Conservation (phyloP, 2,888 invertebrate species). For the Zhuqinia jingwanae region DNA sequence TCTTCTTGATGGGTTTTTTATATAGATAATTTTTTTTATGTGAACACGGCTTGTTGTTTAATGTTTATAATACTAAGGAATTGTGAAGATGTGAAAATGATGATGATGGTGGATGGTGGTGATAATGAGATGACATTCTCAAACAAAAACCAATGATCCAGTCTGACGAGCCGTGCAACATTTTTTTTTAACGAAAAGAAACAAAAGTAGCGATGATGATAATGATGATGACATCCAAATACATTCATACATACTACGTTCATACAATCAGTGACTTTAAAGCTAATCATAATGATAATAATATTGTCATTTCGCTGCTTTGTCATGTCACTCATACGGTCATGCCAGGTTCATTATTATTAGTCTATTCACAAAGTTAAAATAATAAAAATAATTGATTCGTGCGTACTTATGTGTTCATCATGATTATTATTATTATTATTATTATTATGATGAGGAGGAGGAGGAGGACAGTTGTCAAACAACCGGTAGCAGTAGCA, state of each 20-base stretch:
- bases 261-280: not conserved
- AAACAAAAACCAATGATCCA: conserved; percentile 17
- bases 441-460: too few relatives aligned
- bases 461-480: conserved; percentile 3
- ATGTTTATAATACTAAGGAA: conserved; percentile 43
- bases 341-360: conserved; percentile 31
- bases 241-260: too few relatives aligned
- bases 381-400: not conserved
- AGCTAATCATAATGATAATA: conserved; percentile 61
- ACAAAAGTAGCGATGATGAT: too few relatives aligned
- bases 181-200: not conserved
- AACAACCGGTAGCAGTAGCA: conserved; percentile 42
- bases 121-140: conserved; percentile 66
- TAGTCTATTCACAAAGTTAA: not conserved
- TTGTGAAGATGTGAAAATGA: conserved; percentile 54
- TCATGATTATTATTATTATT: too few relatives aligned
- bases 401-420: not conserved
- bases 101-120: conserved; percentile 48
- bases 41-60: conserved; percentile 56
- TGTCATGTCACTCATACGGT: conserved; percentile 43
- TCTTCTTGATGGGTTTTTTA: not conserved
- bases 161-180: not conserved
- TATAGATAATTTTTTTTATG: too few relatives aligned
- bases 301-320: conserved; percentile 53
- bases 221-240: conserved; percentile 8